Percentiles rank a stretch among this genome's conserved stretches.
phyloP scores from a whole-genome alignment of 2,888 invertebrate genomes.

The Clanis bilineata region DNA sequence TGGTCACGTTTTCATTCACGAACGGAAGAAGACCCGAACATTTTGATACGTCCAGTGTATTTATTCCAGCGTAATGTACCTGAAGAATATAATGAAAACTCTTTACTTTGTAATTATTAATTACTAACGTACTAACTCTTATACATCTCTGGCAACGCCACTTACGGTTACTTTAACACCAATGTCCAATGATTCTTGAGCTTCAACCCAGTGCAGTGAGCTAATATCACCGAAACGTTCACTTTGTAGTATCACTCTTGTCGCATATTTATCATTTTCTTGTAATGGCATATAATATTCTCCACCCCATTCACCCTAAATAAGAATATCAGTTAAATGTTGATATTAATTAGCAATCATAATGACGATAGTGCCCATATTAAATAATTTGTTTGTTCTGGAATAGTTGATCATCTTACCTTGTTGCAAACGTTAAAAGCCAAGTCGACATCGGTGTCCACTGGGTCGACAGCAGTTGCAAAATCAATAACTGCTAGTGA shows the following conservation, averaged over 20 bases:
- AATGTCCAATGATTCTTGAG: conserved; percentile 2
- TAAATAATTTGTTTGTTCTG: neutral
- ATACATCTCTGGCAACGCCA: neutral
- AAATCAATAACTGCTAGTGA: conserved; percentile 28
- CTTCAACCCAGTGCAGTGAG: conserved; percentile 34
- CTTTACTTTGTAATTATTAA: neutral
- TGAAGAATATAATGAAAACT: conserved; percentile 20
- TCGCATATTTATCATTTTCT: neutral
- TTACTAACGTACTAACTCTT: neutral
- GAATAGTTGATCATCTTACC: neutral
- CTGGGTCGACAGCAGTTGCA: neutral
- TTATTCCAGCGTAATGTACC: conserved; percentile 42
- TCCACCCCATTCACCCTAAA: neutral
- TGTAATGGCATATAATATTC: neutral
- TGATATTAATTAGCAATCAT: neutral
- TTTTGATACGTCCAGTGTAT: conserved; percentile 31
- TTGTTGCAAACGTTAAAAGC: conserved; percentile 14
- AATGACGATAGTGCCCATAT: too few species aligned
- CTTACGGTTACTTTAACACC: conserved; percentile 33
- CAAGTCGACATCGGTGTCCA: neutral
- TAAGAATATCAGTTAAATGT: too few species aligned
- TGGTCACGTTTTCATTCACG: conserved; percentile 5
- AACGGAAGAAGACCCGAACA: conserved; percentile 28
- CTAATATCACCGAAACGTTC: conserved; percentile 28
- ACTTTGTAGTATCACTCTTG: conserved; percentile 23